These are phyloP conservation scores for Drosophila busckii DNA, from an alignment of 1,140 invertebrate species.

Conservation along the genomic window DNA sequence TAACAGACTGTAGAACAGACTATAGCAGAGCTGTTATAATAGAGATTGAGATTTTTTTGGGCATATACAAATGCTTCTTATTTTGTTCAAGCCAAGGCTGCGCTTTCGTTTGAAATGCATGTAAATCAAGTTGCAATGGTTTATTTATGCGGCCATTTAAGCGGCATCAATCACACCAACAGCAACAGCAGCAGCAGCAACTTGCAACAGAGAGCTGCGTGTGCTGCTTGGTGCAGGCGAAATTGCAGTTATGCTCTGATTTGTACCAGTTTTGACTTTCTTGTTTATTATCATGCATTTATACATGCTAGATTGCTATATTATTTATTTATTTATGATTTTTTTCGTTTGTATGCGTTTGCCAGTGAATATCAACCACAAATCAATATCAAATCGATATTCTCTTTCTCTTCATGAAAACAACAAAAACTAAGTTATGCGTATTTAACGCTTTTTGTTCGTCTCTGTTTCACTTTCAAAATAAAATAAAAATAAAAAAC, in stretches of 20 bases:
- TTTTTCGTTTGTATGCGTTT: too few relatives aligned
- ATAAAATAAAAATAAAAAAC: conserved; percentile 26
- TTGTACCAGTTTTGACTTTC: conserved; percentile 79
- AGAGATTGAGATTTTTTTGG: conserved; percentile 4
- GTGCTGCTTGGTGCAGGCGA: conserved; percentile 60
- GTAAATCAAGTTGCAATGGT: conserved; percentile 45
- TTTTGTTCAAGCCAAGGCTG: conserved; percentile 2
- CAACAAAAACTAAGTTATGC: too few relatives aligned
- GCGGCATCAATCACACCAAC: conserved; percentile 57
- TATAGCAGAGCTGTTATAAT: background rate
- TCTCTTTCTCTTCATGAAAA: too few relatives aligned
- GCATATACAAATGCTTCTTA: conserved; percentile 16
- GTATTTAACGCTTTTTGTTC: too few relatives aligned
- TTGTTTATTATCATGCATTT: conserved; percentile 77
- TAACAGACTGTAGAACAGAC: too few relatives aligned
- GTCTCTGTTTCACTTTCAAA: conserved; percentile 77
- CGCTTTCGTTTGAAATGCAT: conserved; percentile 62
- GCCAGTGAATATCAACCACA: too few relatives aligned
- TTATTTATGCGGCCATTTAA: conserved; percentile 53
- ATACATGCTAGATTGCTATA: conserved; percentile 70
- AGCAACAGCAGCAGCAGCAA: conserved; percentile 21
- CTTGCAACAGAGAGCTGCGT: conserved; percentile 35
- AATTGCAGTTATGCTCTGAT: conserved; percentile 79
- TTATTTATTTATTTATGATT: conserved; percentile 78
- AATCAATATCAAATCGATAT: background rate